Percentiles rank a stretch among this genome's conserved stretches.
These are phyloP conservation scores for Sebastes fasciatus DNA, from an alignment of 2,113 vertebrate species.

Conservation along the genomic window DNA sequence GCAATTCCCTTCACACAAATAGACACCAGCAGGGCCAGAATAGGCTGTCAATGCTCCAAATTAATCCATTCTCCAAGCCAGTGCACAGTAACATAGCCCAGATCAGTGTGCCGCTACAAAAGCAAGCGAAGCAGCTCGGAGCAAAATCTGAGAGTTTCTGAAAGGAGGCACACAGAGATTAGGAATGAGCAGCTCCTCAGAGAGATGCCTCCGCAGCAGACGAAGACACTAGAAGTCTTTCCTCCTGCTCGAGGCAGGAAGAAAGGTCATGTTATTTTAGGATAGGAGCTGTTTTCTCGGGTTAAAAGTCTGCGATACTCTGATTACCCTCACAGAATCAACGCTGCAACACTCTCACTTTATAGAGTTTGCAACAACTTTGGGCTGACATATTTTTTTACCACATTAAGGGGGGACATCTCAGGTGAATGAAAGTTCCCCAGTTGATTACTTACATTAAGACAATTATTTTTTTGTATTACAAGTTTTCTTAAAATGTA, in stretches of 20 bases:
- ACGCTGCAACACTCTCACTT: slow-evolving; percentile 2
- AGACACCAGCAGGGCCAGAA: slow-evolving; percentile 43
- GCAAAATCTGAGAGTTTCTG: slow-evolving; percentile 60
- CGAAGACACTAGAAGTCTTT: slow-evolving; percentile 35
- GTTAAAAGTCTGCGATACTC: slow-evolving; percentile 24
- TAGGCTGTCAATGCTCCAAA: slow-evolving; percentile 46
- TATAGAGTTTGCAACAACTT: slow-evolving; percentile 7
- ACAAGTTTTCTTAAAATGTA: too few species aligned
- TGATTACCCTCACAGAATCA: slow-evolving; percentile 10
- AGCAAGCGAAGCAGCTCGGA: slow-evolving; percentile 56
- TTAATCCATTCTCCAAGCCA: slow-evolving; percentile 60
- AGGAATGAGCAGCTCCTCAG: slow-evolving; percentile 58
- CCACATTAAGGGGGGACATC: too few species aligned
- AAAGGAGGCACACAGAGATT: slow-evolving; percentile 63
- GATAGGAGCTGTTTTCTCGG: slow-evolving; percentile 11
- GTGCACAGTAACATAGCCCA: slow-evolving; percentile 42
- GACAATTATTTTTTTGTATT: too few species aligned
- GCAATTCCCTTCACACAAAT: slow-evolving; percentile 43
- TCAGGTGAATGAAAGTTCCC: too few species aligned
- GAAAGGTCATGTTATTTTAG: slow-evolving; percentile 57
- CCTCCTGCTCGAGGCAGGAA: slow-evolving; percentile 21
- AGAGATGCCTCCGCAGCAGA: slow-evolving; percentile 44
- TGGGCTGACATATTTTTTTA: background rate
- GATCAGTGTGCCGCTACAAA: slow-evolving; percentile 54
- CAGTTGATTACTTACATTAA: too few species aligned